Evolutionary conservation across 2,113 vertebrate species (phyloP).

Genomic region (Ophthalmolycus amberensis): DNA sequence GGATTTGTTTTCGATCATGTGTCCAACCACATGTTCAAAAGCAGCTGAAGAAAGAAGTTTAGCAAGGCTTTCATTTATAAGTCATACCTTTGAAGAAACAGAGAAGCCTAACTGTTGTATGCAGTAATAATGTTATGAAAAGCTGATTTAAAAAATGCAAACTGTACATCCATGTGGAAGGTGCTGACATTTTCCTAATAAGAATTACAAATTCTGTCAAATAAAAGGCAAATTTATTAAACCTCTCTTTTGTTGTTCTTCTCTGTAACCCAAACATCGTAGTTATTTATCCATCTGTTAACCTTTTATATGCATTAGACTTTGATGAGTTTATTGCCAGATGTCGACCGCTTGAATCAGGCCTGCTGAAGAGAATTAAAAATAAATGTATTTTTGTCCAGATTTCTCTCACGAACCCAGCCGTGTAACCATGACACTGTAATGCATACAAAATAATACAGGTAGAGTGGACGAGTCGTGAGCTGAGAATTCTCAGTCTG

Average conservation of each 20-base stretch:
- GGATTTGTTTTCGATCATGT: conserved; percentile 24
- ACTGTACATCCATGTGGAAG: conserved; percentile 38
- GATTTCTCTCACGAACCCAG: not conserved
- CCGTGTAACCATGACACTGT: not conserved
- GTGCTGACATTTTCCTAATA: conserved; percentile 72
- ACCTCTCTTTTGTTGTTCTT: not conserved
- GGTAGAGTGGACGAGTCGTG: not conserved
- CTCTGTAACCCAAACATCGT: not conserved
- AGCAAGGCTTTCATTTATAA: conserved; percentile 40
- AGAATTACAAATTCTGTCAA: conserved; percentile 54
- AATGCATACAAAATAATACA: not conserved
- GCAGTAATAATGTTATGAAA: conserved; percentile 15
- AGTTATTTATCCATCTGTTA: not conserved
- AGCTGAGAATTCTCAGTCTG: not conserved
- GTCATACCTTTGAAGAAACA: conserved; percentile 20
- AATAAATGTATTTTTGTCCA: not conserved
- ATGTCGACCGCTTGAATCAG: not conserved
- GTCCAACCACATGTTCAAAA: conserved; percentile 10
- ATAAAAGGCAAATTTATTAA: conserved; percentile 69
- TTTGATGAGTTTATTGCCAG: not conserved
- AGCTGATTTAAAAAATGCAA: conserved; percentile 14
- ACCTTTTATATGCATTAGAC: not conserved
- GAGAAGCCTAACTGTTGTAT: conserved; percentile 14
- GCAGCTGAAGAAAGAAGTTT: conserved; percentile 9
- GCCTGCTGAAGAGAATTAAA: not conserved